These are phyloP conservation scores for Acrobasis consociella DNA, from an alignment of 2,888 invertebrate species.

Conservation along the genomic window DNA sequence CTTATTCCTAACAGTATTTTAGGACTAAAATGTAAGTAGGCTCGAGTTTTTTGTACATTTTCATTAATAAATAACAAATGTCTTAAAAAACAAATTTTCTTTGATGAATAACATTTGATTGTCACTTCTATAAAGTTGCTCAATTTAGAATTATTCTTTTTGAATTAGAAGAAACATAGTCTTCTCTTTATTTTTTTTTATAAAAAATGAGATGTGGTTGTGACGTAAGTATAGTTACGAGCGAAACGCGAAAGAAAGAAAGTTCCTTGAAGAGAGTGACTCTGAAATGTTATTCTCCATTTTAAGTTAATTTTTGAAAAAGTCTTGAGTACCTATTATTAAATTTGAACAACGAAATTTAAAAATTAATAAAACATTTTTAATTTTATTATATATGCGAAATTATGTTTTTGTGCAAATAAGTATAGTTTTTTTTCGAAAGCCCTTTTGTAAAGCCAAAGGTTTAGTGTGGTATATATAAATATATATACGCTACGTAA, in stretches of 20 bases:
- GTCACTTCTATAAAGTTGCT: slow-evolving; percentile 73
- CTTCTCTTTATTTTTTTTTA: slow-evolving; percentile 46
- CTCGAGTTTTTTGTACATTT: slow-evolving; percentile 1
- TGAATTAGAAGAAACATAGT: slow-evolving; percentile 43
- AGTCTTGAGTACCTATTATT: slow-evolving; percentile 23
- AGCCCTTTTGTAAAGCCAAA: slow-evolving; percentile 36
- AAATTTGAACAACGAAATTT: slow-evolving; percentile 38
- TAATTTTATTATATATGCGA: slow-evolving; percentile 10
- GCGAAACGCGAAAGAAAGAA: slow-evolving; percentile 45
- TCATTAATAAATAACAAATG: not conserved
- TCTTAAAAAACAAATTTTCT: slow-evolving; percentile 26
- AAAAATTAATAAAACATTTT: slow-evolving; percentile 30
- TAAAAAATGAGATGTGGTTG: slow-evolving; percentile 67
- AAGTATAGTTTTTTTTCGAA: slow-evolving; percentile 27
- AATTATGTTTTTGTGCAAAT: slow-evolving; percentile 20
- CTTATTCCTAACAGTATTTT: slow-evolving; percentile 20
- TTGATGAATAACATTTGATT: slow-evolving; percentile 70
- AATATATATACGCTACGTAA: slow-evolving; percentile 39
- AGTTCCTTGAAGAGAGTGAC: slow-evolving; percentile 66
- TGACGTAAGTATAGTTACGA: slow-evolving; percentile 67
- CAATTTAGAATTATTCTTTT: slow-evolving; percentile 68
- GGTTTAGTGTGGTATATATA: slow-evolving; percentile 27
- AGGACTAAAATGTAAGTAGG: slow-evolving; percentile 10
- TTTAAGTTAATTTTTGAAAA: slow-evolving; percentile 24
- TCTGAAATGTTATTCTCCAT: slow-evolving; percentile 70